Percentiles rank a stretch among this genome's conserved stretches.
These are phyloP conservation scores for Tachysurus vachellii DNA, from an alignment of 2,113 vertebrate species.

Conservation along the genomic window DNA sequence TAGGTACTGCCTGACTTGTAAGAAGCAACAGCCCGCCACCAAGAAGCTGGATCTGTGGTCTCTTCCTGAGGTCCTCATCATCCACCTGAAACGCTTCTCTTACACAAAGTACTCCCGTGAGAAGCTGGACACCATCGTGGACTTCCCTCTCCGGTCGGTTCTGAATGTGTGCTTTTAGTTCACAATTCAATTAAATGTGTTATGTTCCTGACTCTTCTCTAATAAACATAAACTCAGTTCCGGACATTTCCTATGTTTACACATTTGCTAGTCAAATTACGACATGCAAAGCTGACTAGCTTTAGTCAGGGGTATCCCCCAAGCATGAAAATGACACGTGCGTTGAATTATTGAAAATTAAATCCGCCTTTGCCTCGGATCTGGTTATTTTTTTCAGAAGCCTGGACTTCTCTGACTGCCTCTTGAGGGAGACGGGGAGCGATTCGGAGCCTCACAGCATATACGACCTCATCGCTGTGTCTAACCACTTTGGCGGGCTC, in stretches of 20 bases:
- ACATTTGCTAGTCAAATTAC: too few relatives aligned
- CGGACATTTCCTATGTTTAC: not conserved
- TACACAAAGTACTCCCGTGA: conserved; percentile 85
- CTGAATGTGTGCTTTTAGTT: too few relatives aligned
- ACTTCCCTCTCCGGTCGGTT: conserved; percentile 82
- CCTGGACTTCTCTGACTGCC: conserved; percentile 81
- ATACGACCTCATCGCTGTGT: conserved; percentile 87
- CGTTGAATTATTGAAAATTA: not conserved
- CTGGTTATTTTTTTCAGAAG: conserved; percentile 64
- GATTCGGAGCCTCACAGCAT: conserved; percentile 74
- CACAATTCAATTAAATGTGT: not conserved
- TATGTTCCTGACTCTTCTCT: not conserved
- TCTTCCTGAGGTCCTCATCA: conserved; percentile 83
- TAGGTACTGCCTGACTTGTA: conserved; percentile 88
- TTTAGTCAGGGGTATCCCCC: too few relatives aligned
- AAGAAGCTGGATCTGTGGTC: conserved; percentile 91
- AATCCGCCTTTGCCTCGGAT: not conserved
- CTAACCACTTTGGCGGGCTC: conserved; percentile 87
- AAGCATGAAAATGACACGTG: not conserved
- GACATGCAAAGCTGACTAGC: not conserved
- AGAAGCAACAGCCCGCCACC: conserved; percentile 85
- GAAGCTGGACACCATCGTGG: conserved; percentile 85
- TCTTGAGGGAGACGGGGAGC: conserved; percentile 73
- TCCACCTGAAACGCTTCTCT: conserved; percentile 88
- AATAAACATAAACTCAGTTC: not conserved